Evolutionary conservation across 2,888 invertebrate species (phyloP), one percentile per base, ranked within the genome.

Genomic region (Pollenia labialis): DNA sequence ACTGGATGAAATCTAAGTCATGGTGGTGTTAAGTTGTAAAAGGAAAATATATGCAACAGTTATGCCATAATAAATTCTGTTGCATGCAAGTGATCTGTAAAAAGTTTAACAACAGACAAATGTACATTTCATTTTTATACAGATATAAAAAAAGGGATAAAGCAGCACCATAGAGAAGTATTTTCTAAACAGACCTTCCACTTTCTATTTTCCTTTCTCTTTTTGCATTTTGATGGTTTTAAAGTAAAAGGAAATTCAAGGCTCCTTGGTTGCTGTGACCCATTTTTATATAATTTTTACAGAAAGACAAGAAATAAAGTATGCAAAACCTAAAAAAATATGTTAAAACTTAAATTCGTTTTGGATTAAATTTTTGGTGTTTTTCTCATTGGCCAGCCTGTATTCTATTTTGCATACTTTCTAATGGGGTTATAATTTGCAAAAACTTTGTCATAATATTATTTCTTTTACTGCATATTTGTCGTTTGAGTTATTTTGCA

Each of bases 11-110:
- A 16, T 75, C 60, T 32, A 75, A 75, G 40, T 62, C 52, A 14
- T 40, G 16, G 46, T 56, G 40, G 32, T 52, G 66, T 77, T 77
- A 56, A 44, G 11, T 11, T 14, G 46, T 23, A 9, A 40, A 66
- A 77, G 14, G 40, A 10, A 48, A 66, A 74, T 14, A 56, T 74
- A 40, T 79, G 83, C 84, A 84, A 84, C 84, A 84, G 84, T 79
- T 84, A 60, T 56, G 62, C 68, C 60, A 74, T 83, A 54, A 83
- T 48, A 84, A 84, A 79, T 74, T 77, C 56, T 66, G 23, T 44
- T 42, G 66, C 66, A 84, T 72, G 16, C 74, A 80, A 85, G 75
- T 80, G 75, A 80, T 80, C 75, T 80, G 80, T 80, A 69, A 42
- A 71, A 69, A 75, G 79, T 74, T 85, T 44, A 56, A 18, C 64